Evolutionary conservation across 2,888 invertebrate species (phyloP).

Genomic region (Pristionchus entomophagus): DNA sequence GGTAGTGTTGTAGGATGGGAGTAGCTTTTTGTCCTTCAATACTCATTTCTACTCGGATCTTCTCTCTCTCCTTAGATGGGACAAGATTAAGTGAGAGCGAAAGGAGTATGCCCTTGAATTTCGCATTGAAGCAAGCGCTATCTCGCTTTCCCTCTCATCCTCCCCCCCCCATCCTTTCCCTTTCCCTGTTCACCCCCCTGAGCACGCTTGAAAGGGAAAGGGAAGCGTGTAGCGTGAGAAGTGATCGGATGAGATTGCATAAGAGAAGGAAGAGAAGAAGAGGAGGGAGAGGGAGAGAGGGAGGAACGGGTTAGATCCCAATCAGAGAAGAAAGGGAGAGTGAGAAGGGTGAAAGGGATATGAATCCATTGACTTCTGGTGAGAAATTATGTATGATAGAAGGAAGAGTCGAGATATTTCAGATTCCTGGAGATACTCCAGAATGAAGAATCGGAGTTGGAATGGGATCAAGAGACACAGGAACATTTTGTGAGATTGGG

Average conservation of each 20-base stretch:
- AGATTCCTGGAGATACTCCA: slow-evolving; percentile 64
- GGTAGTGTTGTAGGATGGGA: neutral
- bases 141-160: neutral
- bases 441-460: slow-evolving; percentile 52
- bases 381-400: too few relatives aligned
- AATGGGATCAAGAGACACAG: slow-evolving; percentile 61
- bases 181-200: neutral
- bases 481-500: slow-evolving; percentile 62
- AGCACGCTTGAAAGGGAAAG: neutral
- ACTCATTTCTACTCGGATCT: slow-evolving; percentile 34
- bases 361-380: neutral
- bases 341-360: slow-evolving; percentile 39
- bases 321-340: slow-evolving; percentile 29
- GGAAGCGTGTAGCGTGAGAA: slow-evolving; percentile 20
- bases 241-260: neutral
- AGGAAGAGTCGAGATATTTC: slow-evolving; percentile 41
- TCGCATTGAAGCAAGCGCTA: neutral
- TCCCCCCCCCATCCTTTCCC: neutral
- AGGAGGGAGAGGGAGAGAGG: neutral
- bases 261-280: neutral
- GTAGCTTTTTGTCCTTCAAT: slow-evolving; percentile 40
- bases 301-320: slow-evolving; percentile 31
- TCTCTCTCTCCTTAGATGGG: slow-evolving; percentile 24
- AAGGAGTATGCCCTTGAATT: slow-evolving; percentile 2
- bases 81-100: slow-evolving; percentile 34